Conservation (phyloP, 1,140 invertebrate genomes). For the Pentalonia nigronervosa region DNA sequence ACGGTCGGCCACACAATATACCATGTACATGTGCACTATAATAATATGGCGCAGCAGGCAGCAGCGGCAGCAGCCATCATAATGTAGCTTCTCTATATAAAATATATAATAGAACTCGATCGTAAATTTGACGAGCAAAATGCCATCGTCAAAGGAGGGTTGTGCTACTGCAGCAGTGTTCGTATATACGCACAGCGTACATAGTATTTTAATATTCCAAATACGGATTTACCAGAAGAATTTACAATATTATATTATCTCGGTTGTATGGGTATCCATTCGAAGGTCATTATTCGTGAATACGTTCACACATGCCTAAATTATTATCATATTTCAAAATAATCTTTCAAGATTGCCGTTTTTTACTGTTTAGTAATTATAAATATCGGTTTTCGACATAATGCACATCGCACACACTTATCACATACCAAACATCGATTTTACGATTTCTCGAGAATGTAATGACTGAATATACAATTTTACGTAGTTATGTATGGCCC, state of each 20-base stretch:
- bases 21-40: neutral
- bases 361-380: neutral
- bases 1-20: conserved; percentile 17
- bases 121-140: conserved; percentile 40
- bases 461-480: neutral
- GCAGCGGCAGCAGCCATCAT: neutral
- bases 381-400: neutral
- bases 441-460: neutral
- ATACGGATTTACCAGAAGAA: neutral
- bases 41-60: neutral
- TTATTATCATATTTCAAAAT: neutral
- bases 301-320: neutral
- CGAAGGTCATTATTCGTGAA: neutral
- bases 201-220: neutral
- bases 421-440: neutral
- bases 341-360: neutral
- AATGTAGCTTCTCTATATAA: neutral
- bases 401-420: neutral
- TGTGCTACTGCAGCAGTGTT: neutral
- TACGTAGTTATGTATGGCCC: neutral
- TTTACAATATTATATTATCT: neutral
- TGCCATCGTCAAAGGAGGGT: conserved; percentile 16
- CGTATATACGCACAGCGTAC: neutral
- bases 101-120: neutral
- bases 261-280: neutral